These are phyloP conservation scores for Eulithis prunata DNA, from an alignment of 2,888 invertebrate genomes.

Conservation along the genomic window DNA sequence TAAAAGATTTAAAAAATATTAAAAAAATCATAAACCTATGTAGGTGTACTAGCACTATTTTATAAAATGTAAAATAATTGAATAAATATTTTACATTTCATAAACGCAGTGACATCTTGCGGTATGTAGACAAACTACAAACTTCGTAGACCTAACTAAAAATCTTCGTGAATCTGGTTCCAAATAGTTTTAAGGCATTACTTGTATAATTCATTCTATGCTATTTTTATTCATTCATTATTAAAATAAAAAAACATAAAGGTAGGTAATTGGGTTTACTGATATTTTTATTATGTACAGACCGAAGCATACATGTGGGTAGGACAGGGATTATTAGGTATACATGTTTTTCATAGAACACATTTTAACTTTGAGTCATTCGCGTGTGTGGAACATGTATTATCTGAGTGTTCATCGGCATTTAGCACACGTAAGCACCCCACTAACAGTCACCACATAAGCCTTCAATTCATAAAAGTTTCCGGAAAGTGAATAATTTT, in stretches of 20 bases:
- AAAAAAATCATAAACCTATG: no score
- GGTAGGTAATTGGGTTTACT: no score
- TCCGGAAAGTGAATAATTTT: conserved; percentile 31
- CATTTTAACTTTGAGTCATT: conserved; percentile 41
- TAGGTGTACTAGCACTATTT: no score
- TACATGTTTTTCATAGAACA: not conserved
- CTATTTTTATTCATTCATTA: no score
- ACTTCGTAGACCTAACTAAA: not conserved
- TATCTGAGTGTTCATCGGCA: conserved; percentile 43
- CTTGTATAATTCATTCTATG: no score
- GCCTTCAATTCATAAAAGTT: conserved; percentile 35
- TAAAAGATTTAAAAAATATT: no score
- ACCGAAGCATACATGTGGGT: no score
- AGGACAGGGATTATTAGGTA: no score
- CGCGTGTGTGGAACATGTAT: conserved; percentile 23
- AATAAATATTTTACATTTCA: no score
- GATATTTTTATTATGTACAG: no score
- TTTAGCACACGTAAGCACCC: conserved; percentile 29
- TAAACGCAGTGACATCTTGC: conserved; percentile 14
- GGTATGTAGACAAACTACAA: conserved; percentile 7
- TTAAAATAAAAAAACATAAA: no score
- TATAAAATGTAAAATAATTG: no score
- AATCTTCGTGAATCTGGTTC: not conserved
- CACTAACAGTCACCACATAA: conserved; percentile 39
- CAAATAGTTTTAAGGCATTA: not conserved